phyloP scores from a whole-genome alignment of 2,888 invertebrate species.

The Leucophenga maculata region DNA sequence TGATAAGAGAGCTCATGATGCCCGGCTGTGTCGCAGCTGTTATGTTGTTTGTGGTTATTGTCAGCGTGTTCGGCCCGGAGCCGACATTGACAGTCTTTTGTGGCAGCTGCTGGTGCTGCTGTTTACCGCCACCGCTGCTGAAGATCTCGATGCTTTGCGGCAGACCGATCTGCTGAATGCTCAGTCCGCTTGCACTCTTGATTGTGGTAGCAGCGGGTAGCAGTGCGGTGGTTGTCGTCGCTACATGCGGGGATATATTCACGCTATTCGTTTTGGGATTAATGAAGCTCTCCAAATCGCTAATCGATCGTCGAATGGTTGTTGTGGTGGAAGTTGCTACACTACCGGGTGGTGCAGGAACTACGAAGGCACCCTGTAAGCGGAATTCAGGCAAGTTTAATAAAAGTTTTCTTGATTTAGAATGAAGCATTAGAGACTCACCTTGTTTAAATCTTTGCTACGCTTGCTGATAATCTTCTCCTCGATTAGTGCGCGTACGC shows the following conservation, averaged over 20 bases:
- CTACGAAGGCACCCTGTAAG: conserved; percentile 71
- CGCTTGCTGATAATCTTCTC: conserved; percentile 94
- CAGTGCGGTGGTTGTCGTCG: conserved; percentile 56
- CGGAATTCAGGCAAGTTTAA: not conserved
- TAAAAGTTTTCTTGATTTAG: not conserved
- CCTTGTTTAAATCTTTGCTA: conserved; percentile 73
- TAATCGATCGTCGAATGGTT: conserved; percentile 67
- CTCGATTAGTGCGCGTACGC: conserved; percentile 90
- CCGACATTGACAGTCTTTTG: conserved; percentile 62
- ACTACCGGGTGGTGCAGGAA: conserved; percentile 71
- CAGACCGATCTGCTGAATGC: conserved; percentile 65
- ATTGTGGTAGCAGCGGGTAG: conserved; percentile 62
- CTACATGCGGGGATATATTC: conserved; percentile 47
- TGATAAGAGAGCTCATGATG: conserved; percentile 56
- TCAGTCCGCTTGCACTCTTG: conserved; percentile 57
- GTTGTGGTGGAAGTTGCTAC: conserved; percentile 55
- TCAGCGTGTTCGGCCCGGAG: conserved; percentile 61
- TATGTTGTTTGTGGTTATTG: conserved; percentile 59
- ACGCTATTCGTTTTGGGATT: conserved; percentile 59
- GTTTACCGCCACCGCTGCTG: conserved; percentile 40
- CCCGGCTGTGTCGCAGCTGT: conserved; percentile 41
- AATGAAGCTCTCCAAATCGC: conserved; percentile 70
- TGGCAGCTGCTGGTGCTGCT: conserved; percentile 49
- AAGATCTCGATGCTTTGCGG: conserved; percentile 68
- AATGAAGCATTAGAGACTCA: conserved; percentile 37